Conservation (phyloP, 1,140 invertebrate genomes). For the Drosophila santomea region DNA sequence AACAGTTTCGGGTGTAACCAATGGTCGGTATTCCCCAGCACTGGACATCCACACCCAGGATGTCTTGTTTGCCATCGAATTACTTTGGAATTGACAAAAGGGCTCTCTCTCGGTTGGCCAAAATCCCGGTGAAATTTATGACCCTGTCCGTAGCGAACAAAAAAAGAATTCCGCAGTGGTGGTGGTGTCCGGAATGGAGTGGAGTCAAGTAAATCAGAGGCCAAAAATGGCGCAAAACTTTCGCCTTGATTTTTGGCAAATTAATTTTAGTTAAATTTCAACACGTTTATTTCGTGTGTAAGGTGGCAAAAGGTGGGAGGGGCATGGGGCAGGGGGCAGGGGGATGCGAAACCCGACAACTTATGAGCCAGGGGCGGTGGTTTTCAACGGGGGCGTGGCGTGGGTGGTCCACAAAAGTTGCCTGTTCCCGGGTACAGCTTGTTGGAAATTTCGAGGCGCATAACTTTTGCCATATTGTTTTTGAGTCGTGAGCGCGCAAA, state of each 20-base stretch:
- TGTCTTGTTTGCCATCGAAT: constrained; percentile 36
- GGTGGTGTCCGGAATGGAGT: too few species aligned
- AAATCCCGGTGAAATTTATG: constrained; percentile 48
- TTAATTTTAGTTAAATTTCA: constrained; percentile 69
- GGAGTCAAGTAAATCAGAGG: constrained; percentile 46
- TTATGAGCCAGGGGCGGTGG: constrained; percentile 12
- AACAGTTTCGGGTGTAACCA: neutral
- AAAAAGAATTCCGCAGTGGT: neutral
- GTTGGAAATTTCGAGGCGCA: constrained; percentile 48
- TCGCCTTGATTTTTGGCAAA: constrained; percentile 57
- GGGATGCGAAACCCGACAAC: constrained; percentile 11
- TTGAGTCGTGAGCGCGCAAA: constrained; percentile 16
- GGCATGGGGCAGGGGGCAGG: neutral
- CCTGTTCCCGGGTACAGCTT: constrained; percentile 16
- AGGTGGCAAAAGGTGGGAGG: neutral
- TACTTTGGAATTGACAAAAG: constrained; percentile 41
- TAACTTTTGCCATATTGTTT: constrained; percentile 71
- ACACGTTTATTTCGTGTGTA: constrained; percentile 55
- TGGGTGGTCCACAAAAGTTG: constrained; percentile 9
- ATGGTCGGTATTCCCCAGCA: constrained; percentile 7
- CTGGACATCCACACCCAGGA: constrained; percentile 10
- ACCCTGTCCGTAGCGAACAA: constrained; percentile 20
- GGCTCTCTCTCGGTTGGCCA: constrained; percentile 13
- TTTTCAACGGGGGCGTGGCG: neutral
- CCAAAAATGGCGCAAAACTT: constrained; percentile 50